Conservation (phyloP, 2,888 invertebrate species). For the Agrochola lota region DNA sequence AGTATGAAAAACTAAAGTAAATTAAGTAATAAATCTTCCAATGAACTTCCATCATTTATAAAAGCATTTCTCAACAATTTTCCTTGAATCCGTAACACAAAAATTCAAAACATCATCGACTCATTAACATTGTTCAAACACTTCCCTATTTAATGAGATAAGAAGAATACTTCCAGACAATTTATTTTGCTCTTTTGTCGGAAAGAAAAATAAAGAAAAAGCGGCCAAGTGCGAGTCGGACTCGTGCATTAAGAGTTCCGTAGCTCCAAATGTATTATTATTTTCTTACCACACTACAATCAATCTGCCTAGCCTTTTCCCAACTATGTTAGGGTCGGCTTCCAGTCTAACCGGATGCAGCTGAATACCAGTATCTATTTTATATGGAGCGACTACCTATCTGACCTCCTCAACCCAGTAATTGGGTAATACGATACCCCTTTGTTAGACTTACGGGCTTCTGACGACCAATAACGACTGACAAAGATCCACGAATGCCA, state of each 20-base stretch:
- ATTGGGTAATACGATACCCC: too few species aligned
- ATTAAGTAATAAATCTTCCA: constrained; percentile 14
- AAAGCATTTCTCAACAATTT: constrained; percentile 20
- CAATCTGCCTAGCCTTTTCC: too few species aligned
- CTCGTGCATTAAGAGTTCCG: background rate
- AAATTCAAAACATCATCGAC: constrained; percentile 29
- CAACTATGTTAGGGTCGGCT: too few species aligned
- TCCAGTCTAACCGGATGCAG: too few species aligned
- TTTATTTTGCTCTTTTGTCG: constrained; percentile 41
- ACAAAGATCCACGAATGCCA: too few species aligned
- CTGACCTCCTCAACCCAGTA: too few species aligned
- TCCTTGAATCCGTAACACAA: background rate
- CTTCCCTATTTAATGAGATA: constrained; percentile 46
- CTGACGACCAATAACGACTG: too few species aligned
- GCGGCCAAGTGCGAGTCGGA: background rate
- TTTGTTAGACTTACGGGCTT: too few species aligned
- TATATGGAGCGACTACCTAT: too few species aligned
- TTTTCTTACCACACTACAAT: background rate
- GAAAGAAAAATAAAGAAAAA: constrained; percentile 29
- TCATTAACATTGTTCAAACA: constrained; percentile 54
- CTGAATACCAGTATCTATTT: too few species aligned
- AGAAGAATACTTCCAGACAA: constrained; percentile 45
- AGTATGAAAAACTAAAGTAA: background rate
- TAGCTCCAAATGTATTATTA: background rate
- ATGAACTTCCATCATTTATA: constrained; percentile 6